Evolutionary conservation across 2,888 invertebrate species (phyloP), one percentile per base, ranked within the genome.

Genomic region (Drosophila eohydei): DNA sequence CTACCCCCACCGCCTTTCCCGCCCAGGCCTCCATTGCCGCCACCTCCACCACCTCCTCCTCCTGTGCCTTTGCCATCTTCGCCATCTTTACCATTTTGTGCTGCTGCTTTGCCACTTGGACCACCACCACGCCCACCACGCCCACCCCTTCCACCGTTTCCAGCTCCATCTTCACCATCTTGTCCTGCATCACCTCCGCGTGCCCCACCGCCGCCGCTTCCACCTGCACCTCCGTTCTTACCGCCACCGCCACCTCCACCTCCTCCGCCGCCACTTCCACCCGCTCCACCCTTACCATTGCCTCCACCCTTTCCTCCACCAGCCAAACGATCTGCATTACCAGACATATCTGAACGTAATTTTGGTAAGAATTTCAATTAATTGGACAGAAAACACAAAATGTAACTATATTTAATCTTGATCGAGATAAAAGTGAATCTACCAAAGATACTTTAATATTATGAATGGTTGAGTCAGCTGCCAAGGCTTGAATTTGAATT

Each of bases 341-440:
- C n/a, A 21, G 8, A 46, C 75, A 68, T 75, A 8, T 8, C 0
- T 16, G 14, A 51, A 46, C 4, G 0, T 40, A 44, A 28, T 50
- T 72, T 55, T 54, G 12, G 3, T 43, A 32, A 3, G 41, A 36
- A 55, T 51, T 56, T 30, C 1, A 34, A 44, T 21, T 41, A 34
- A 26, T 41, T 26, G 8, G 78, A 74, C 64, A 57, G n/a, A 57
- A 72, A 78, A 60, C 26, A 32, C 54, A 1, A 51, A 41, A 21
- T 8, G 7, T 21, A 50, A 50, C 16, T 12, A 34, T 48, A 12
- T 51, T 12, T 14, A 26, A 4, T 26, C 2, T 16, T 16, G 16
- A 16, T 32, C 11, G 2, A n/a, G 30, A 48, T 30, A 48, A 21
- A 21, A 21, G 21, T 21, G 21, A 21, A 21, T 21, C 21, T 21